Conservation (phyloP, 2,113 vertebrate species). For the Bothrops jararaca region DNA sequence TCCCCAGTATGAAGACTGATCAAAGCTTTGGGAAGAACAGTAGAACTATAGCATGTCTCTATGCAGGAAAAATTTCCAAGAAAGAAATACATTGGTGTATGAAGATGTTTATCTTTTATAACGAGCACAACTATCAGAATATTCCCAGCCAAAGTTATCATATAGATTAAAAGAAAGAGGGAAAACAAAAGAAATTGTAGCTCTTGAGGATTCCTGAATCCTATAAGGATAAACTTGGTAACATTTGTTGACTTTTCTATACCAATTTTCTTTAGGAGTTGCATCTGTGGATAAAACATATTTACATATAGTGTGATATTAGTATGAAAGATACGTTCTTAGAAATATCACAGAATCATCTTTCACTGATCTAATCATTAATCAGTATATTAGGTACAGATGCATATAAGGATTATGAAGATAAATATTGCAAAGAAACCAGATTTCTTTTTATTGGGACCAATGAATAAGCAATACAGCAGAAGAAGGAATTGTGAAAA, state of each 20-base stretch:
- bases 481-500: too few relatives aligned
- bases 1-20: not conserved
- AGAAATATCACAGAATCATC: not conserved
- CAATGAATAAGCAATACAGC: too few relatives aligned
- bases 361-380: not conserved
- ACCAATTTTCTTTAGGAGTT: not conserved
- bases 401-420: not conserved
- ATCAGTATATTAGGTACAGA: not conserved
- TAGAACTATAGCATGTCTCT: not conserved
- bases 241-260: not conserved
- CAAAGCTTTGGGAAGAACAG: not conserved
- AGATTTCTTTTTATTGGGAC: not conserved
- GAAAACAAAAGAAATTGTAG: not conserved
- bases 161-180: conserved; percentile 1
- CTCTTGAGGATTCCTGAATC: not conserved
- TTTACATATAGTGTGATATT: not conserved
- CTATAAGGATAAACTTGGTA: conserved; percentile 11
- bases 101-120: not conserved
- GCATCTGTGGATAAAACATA: not conserved
- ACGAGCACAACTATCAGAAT: conserved; percentile 6
- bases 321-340: not conserved
- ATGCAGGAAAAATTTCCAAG: conserved; percentile 3
- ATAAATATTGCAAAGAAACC: not conserved
- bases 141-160: not conserved
- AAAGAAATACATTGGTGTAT: conserved; percentile 20